These are phyloP conservation scores for Andrena bucephala DNA, from an alignment of 2,888 invertebrate species.

Conservation along the genomic window DNA sequence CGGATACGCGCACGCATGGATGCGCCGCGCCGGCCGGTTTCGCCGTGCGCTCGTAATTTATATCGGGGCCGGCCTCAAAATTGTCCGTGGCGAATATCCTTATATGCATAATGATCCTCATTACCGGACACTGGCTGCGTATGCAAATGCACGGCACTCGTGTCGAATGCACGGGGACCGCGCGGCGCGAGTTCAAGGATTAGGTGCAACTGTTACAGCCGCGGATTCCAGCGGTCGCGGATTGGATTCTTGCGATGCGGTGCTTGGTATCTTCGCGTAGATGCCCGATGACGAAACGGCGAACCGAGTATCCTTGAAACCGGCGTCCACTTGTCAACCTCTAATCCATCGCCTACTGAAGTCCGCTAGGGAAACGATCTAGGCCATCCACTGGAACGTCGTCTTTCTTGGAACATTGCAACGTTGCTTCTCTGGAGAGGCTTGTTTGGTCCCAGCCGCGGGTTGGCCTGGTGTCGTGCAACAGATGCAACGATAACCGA, in stretches of 20 bases:
- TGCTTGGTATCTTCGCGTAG: no score
- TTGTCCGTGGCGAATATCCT: conserved; percentile 64
- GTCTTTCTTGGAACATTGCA: conserved; percentile 15
- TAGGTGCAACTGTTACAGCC: neutral
- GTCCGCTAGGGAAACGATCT: no score
- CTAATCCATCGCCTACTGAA: no score
- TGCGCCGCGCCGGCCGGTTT: conserved; percentile 9
- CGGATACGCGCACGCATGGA: conserved; percentile 44
- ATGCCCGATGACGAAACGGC: no score
- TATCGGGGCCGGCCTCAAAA: conserved; percentile 52
- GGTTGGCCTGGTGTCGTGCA: conserved; percentile 44
- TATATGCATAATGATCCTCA: conserved; percentile 64
- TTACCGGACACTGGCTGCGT: conserved; percentile 53
- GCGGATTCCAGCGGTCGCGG: neutral
- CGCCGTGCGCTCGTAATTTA: conserved; percentile 64
- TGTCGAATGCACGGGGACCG: neutral
- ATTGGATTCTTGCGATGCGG: neutral
- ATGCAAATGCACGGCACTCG: conserved; percentile 13
- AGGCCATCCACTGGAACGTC: neutral
- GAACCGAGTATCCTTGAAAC: no score
- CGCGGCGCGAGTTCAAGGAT: neutral
- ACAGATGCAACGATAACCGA: conserved; percentile 61
- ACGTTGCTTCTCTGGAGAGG: conserved; percentile 12
- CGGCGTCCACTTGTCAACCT: no score
- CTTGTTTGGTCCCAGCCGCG: conserved; percentile 22